Evolutionary conservation across 2,888 invertebrate species (phyloP), one percentile per base, ranked within the genome.

Genomic region (Caenorhabditis sp.): DNA sequence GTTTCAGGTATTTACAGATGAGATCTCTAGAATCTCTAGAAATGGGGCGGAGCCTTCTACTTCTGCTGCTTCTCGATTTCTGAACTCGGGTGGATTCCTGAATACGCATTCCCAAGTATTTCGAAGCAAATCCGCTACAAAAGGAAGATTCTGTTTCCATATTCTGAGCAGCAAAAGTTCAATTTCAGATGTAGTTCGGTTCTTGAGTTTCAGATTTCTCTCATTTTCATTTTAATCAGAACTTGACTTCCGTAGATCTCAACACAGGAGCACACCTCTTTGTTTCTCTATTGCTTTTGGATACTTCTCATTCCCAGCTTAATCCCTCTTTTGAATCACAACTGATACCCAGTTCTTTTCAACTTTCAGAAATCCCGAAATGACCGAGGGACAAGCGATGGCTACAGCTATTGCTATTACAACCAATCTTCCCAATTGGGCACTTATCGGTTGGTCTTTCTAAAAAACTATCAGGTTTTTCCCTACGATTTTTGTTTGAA

Each of bases 391-490:
- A 47, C 76, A 61, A 28, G 76, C 49, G 26, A 77, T 68, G 19
- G 76, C 76, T 19, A 77, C 76, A 1, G 76, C 76, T 4, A 69
- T 77, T 16, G 76, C 76, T 28, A 77, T 77, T n/a, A 58, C 41
- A 14, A 28, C 69, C 7, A 69, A 77, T n/a, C 61, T 69, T 0
- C 76, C 76, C 6, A 66, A 77, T 54, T 77, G 76, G 76, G 51
- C 28, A 24, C 66, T 77, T 47, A 49, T 77, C 5, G 76, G 79
- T 79, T n/a, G 1, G 59, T 51, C 6, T 38, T 38, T 38, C 38
- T 10, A 38, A 38, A n/a, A n/a, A n/a, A n/a, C n/a, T n/a, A n/a
- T n/a, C n/a, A n/a, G n/a, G n/a, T n/a, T n/a, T n/a, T n/a, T n/a
- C n/a, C n/a, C n/a, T n/a, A n/a, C n/a, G n/a, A n/a, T n/a, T n/a